Evolutionary conservation across 2,113 vertebrate genomes (phyloP), one percentile per base, ranked within the genome.

Genomic region (Cyphomyrus discorhynchus): DNA sequence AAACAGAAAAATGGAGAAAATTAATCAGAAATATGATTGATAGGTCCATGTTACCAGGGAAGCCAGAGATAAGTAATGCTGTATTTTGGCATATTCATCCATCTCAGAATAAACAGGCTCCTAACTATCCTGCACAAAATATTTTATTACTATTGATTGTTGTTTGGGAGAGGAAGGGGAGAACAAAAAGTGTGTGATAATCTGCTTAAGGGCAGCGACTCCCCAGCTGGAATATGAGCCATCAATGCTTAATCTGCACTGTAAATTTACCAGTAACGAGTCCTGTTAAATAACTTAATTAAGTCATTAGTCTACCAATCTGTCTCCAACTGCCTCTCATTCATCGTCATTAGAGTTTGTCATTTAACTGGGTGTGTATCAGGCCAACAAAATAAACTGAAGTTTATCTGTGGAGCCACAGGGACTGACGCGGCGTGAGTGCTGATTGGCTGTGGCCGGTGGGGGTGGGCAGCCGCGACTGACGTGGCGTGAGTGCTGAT

Each of bases 261-360:
- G 82, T 84, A 46, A 46, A 84, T 84, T 45, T 47, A 84, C 45
- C 19, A 47, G 19, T 84, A 10, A 24, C 19, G 9, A 10, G 9
- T 47, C 24, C 9, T 47, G 3, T 84, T 46, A 45, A 84, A 84
- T 47, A 47, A 47, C 15, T 82, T 82, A 35, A 47, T 83, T 83
- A 47, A 24, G 39, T 39, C 42, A 47, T 82, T 39, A 47, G 5
- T 10, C 49, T 53, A 83, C 7, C 17, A 82, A 93, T 92, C 90
- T 91, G 89, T 93, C 50, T 90, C 89, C 88, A 92, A 89, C 91
- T 90, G 90, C 92, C 91, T 93, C 88, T 92, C 92, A 91, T 88
- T 90, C 90, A 82, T 50, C 52, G 27, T 88, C n/a, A 42, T 88
- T 50, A 21, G 46, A 21, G 42, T 49, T 21, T 50, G 17, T 80